Evolutionary conservation across 1,140 invertebrate species (phyloP).

Genomic region (Trinorchestia longiramus): DNA sequence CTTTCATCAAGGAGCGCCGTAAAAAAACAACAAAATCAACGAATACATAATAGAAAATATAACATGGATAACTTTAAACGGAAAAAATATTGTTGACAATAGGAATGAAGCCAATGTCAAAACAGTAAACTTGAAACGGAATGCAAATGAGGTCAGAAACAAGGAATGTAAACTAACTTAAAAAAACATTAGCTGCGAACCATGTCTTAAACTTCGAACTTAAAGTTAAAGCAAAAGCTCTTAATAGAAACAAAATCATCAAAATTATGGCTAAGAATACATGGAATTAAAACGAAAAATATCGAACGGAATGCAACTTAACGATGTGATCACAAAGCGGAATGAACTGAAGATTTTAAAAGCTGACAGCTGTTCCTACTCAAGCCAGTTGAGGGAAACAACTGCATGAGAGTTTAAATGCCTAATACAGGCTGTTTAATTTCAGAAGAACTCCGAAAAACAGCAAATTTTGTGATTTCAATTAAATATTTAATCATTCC

Average conservation of each 20-base stretch:
- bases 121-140: neutral
- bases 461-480: neutral
- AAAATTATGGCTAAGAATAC: neutral
- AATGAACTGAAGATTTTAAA: neutral
- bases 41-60: neutral
- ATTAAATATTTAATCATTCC: neutral
- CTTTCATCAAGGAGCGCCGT: neutral
- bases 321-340: neutral
- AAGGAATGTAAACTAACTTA: constrained; percentile 21
- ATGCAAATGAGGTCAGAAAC: constrained; percentile 8
- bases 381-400: too few relatives aligned
- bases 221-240: neutral
- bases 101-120: neutral
- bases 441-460: too few relatives aligned
- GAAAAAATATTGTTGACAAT: neutral
- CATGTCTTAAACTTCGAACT: constrained; percentile 16
- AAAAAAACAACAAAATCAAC: neutral
- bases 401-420: too few relatives aligned
- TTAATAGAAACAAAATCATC: neutral
- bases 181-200: neutral
- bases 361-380: neutral
- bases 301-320: constrained; percentile 11
- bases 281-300: neutral
- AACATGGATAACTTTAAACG: neutral
- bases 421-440: too few relatives aligned